A percentile compares a stretch with the other conserved stretches of the same genome.
These are phyloP conservation scores for Coluber constrictor DNA, from an alignment of 2,797 vertebrate genomes.

Conservation along the genomic window DNA sequence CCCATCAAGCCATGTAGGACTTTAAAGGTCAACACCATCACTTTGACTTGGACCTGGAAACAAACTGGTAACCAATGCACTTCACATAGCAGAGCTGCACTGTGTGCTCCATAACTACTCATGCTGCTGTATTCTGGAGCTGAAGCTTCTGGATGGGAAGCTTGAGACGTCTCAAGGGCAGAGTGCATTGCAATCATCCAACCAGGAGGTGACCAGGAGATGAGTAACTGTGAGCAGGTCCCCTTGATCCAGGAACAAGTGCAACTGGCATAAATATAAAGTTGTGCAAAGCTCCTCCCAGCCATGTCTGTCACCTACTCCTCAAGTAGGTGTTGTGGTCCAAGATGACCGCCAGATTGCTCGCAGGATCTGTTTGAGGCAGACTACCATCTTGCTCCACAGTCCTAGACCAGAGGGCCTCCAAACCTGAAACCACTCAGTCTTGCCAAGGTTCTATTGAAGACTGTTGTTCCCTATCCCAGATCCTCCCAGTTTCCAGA, in stretches of 20 bases:
- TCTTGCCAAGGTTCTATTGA: neutral
- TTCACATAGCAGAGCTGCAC: neutral
- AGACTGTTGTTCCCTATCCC: neutral
- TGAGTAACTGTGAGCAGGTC: neutral
- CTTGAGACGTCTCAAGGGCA: too few relatives aligned
- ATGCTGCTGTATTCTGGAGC: neutral
- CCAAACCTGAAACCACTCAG: neutral
- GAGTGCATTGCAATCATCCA: neutral
- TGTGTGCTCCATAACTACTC: neutral
- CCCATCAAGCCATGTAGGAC: neutral
- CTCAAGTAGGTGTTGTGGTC: neutral
- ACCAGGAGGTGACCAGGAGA: neutral
- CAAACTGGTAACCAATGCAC: neutral
- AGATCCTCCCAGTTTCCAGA: neutral
- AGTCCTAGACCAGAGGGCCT: neutral
- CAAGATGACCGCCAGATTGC: neutral
- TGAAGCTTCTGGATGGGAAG: neutral
- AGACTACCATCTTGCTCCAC: neutral
- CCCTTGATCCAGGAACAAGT: neutral
- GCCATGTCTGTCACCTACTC: neutral
- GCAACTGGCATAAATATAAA: neutral
- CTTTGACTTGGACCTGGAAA: neutral
- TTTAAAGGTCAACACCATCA: neutral
- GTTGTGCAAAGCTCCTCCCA: neutral
- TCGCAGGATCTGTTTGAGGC: neutral